Percentiles rank a stretch among this genome's conserved stretches.
phyloP scores from a whole-genome alignment of 2,113 vertebrate genomes.

The Halcyon senegalensis region DNA sequence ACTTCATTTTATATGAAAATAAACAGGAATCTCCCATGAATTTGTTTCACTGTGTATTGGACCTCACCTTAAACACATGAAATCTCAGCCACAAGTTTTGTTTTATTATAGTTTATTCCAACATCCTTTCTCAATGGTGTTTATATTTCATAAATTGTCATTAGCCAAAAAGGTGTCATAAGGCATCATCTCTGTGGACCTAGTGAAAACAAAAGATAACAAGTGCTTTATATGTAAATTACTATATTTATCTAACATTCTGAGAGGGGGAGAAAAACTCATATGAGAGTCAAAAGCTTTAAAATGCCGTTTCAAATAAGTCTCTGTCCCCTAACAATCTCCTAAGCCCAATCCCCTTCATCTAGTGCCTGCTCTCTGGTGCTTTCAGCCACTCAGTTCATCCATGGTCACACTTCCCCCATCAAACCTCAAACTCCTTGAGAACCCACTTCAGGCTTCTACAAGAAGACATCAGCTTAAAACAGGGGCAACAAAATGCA shows the following conservation, averaged over 20 bases:
- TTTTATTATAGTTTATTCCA: not conserved
- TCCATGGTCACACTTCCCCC: not conserved
- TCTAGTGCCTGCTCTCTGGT: not conserved
- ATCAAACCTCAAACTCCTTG: not conserved
- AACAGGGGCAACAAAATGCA: not conserved
- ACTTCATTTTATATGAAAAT: constrained; percentile 51
- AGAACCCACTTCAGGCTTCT: not conserved
- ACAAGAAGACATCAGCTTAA: not conserved
- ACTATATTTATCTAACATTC: not conserved
- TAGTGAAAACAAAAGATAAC: not conserved
- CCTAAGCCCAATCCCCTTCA: not conserved
- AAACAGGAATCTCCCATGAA: constrained; percentile 21
- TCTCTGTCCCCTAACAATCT: not conserved
- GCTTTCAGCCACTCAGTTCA: not conserved
- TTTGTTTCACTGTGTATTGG: not conserved
- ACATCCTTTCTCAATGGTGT: not conserved
- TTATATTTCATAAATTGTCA: not conserved
- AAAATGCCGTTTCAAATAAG: not conserved
- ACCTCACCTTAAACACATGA: not conserved
- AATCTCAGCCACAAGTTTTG: not conserved
- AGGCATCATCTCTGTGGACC: not conserved
- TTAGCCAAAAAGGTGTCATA: not conserved
- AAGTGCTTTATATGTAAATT: not conserved
- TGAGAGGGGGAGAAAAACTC: not conserved
- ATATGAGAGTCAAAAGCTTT: not conserved